Evolutionary conservation across 23 tunicate species (phyloP).

Genomic region (Phallusia fumigata): DNA sequence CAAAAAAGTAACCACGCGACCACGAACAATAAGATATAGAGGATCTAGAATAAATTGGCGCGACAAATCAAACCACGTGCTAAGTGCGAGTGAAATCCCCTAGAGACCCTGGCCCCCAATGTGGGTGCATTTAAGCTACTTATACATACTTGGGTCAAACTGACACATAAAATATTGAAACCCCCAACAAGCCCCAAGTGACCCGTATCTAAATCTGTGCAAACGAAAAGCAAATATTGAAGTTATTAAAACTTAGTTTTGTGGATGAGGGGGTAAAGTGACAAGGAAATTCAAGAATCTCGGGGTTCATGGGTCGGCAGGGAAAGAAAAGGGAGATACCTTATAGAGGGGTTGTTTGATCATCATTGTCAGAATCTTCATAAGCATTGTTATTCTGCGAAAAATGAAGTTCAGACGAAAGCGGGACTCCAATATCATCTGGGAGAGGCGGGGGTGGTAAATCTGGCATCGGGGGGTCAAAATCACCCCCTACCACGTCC

Average conservation of each 20-base stretch:
- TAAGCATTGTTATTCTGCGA: neutral
- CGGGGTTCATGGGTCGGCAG: too few relatives aligned
- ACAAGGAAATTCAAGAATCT: too few relatives aligned
- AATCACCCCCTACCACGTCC: conserved; percentile 12
- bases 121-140: too few relatives aligned
- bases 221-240: too few relatives aligned
- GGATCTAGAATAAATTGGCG: neutral
- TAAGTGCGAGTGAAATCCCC: neutral
- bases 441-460: conserved; percentile 68
- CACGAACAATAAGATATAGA: neutral
- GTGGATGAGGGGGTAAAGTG: too few relatives aligned
- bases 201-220: too few relatives aligned
- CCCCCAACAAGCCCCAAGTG: too few relatives aligned
- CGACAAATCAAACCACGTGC: neutral
- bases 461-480: conserved; percentile 55
- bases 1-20: neutral
- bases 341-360: neutral
- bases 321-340: neutral
- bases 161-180: too few relatives aligned
- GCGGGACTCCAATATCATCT: neutral
- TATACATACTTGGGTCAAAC: too few relatives aligned
- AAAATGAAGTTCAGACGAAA: neutral
- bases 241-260: too few relatives aligned
- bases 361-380: neutral
- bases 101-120: too few relatives aligned